phyloP scores from a whole-genome alignment of 2,113 vertebrate genomes.

The Ptilonorhynchus violaceus region DNA sequence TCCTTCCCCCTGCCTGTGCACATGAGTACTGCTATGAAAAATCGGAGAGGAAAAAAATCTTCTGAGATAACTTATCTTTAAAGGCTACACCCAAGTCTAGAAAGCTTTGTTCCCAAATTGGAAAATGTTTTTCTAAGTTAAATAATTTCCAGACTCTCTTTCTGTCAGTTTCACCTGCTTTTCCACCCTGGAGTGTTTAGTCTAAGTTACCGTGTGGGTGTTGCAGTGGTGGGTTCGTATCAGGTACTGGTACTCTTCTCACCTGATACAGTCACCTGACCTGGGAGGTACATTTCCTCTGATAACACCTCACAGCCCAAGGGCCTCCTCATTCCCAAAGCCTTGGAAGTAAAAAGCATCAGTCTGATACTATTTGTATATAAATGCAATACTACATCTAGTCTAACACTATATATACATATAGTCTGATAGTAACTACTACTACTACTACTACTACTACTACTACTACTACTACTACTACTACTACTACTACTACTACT shows the following conservation, averaged over 20 bases:
- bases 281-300: not conserved
- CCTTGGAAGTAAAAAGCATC: not conserved
- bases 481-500: not conserved
- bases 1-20: not conserved
- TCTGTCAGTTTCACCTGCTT: not conserved
- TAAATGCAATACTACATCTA: not conserved
- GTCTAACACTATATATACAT: not conserved
- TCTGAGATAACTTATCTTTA: not conserved
- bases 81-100: not conserved
- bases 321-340: not conserved
- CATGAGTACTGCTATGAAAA: not conserved
- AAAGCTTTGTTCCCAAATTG: not conserved
- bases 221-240: not conserved
- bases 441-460: not conserved
- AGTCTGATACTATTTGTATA: not conserved
- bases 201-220: not conserved
- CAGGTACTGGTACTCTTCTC: accelerated
- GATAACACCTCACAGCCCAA: not conserved
- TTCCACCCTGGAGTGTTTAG: not conserved
- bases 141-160: not conserved
- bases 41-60: not conserved
- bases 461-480: not conserved
- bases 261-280: not conserved
- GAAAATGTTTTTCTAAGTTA: not conserved
- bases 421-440: not conserved